Base-by-base conservation (phyloP, 1,140 invertebrate species). In the Mya arenaria region DNA sequence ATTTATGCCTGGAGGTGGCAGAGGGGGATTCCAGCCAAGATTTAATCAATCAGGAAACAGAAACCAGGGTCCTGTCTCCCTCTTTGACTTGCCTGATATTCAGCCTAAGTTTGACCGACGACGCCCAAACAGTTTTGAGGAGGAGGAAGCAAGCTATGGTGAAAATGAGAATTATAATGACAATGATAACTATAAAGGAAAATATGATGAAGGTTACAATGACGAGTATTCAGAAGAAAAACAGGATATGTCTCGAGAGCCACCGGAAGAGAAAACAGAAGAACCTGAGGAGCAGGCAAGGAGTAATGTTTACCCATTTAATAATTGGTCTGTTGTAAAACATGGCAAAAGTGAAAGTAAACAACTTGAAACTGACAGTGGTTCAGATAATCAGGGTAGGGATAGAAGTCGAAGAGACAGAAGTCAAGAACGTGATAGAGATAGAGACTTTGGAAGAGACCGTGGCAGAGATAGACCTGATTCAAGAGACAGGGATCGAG, bases 81-180 rank as follows among this genome's bases (percentile, higher is more conserved):
- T 83, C n/a, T 66, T 84, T 34, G 82, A 77, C 55, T 34, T 84
- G 69, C 25, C 44, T 34, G 73, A 80, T 48, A 52, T 85, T 55
- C 68, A 78, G 56, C 44, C 82, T 36, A 62, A 71, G 58, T 73
- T 78, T 58, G 58, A 65, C 62, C 41, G 77, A 34, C 32, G 62
- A 63, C 52, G 41, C 25, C 58, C 63, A 71, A 48, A 56, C 32
- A 55, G 58, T 23, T 74, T 80, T 17, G 58, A 77, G 55, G 65
- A 81, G 25, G 78, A 85, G 28, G 77, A 81, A 4, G 73, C 72
- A 66, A 77, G 81, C 58, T 52, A 52, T 52, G 19, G 25, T 52
- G 83, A 84, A 17, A 75, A 66, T 78, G 71, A 58, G 15, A 78
- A 81, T 79, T 83, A 85, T 30, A 34, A 63, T 19, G 68, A 69